Evolutionary conservation across 1,140 invertebrate genomes (phyloP).

Genomic region (Micrasema longulum): DNA sequence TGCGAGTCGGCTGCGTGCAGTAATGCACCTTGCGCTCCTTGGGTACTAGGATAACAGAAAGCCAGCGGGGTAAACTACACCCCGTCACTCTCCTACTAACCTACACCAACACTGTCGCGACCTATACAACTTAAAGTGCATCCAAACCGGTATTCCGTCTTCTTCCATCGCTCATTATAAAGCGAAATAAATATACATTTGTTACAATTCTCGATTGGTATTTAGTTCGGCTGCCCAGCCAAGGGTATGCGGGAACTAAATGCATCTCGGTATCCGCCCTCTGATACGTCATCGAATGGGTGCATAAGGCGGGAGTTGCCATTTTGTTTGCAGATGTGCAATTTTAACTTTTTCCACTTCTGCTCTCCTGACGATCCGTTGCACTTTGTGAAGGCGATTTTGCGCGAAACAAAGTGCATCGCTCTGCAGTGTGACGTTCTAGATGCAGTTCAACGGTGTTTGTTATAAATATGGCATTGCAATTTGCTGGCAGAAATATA

Average conservation of each 20-base stretch:
- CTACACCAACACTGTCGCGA: conserved; percentile 20
- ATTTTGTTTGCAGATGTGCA: conserved; percentile 26
- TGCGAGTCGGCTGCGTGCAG: conserved; percentile 40
- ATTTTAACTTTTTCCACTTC: conserved; percentile 1
- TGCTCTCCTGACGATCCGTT: conserved; percentile 14
- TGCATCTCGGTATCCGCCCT: neutral
- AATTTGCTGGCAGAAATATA: no score
- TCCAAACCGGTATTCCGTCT: conserved; percentile 9
- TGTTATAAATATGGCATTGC: no score
- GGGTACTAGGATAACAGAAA: conserved; percentile 46
- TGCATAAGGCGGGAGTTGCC: conserved; percentile 4
- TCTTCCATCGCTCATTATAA: neutral
- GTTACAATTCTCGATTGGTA: neutral
- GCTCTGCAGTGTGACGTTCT: neutral
- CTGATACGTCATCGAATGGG: neutral
- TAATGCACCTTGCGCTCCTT: conserved; percentile 49
- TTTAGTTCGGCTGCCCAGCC: neutral
- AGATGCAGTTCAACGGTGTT: no score
- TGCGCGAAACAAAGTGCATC: conserved; percentile 21
- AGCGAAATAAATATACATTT: conserved; percentile 19
- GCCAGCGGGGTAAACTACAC: conserved; percentile 9
- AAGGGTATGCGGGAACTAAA: neutral
- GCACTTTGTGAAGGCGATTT: conserved; percentile 36
- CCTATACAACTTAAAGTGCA: conserved; percentile 16
- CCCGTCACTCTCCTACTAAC: conserved; percentile 23